These are phyloP conservation scores for Varecia variegata DNA, from an alignment of 2,797 vertebrate genomes.

Conservation along the genomic window DNA sequence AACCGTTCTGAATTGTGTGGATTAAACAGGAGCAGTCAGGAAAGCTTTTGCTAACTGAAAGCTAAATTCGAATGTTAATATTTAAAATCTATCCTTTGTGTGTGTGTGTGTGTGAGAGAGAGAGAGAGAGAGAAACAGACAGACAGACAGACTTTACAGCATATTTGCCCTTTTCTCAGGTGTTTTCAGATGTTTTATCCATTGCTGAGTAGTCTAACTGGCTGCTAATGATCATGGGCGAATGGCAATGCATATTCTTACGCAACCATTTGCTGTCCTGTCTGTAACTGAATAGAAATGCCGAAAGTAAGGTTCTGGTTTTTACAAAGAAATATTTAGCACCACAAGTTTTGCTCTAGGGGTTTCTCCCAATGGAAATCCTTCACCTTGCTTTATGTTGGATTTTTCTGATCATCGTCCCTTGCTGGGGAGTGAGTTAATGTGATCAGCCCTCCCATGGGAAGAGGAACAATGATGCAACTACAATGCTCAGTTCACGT, in stretches of 20 bases:
- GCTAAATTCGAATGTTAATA: neutral
- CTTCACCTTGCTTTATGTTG: neutral
- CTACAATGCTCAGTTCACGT: neutral
- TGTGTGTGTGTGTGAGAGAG: neutral
- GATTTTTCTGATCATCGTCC: neutral
- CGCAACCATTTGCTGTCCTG: neutral
- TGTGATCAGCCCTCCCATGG: neutral
- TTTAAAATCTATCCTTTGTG: neutral
- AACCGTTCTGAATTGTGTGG: neutral
- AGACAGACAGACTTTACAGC: neutral
- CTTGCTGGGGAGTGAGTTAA: neutral
- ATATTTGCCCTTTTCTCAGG: neutral
- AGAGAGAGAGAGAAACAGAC: neutral
- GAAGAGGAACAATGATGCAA: neutral
- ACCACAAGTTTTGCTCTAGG: neutral
- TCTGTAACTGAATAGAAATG: neutral
- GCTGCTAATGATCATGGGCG: neutral
- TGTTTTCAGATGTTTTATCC: neutral
- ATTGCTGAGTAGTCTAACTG: neutral
- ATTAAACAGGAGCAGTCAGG: neutral
- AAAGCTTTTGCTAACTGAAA: constrained; percentile 10
- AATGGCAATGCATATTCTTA: neutral
- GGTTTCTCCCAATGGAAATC: neutral
- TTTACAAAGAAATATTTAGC: neutral
- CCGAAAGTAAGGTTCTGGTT: neutral